phyloP scores from a whole-genome alignment of 2,797 vertebrate genomes.

The Parambassis ranga region DNA sequence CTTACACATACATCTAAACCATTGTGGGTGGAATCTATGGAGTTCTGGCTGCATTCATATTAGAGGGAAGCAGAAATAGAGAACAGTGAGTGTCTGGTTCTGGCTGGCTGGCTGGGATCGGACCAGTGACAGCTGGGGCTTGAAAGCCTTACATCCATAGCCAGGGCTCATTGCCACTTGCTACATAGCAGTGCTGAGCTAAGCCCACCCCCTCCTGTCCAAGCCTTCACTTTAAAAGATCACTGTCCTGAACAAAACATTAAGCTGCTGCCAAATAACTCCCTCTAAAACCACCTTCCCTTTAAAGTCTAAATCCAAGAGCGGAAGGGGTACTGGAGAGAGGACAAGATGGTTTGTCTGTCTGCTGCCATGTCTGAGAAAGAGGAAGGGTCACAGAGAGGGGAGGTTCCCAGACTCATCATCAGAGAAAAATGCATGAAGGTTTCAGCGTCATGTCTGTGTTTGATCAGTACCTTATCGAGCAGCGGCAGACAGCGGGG shows the following conservation, averaged over 20 bases:
- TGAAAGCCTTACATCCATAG: conserved; percentile 72
- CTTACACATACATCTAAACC: conserved; percentile 64
- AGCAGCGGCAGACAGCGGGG: conserved; percentile 90
- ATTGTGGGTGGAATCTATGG: conserved; percentile 64
- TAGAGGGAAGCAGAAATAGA: conserved; percentile 69
- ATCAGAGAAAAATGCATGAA: background rate
- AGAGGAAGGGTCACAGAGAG: conserved; percentile 40
- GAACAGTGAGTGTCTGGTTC: conserved; percentile 66
- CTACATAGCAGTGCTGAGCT: conserved; percentile 64
- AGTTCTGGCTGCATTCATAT: conserved; percentile 61
- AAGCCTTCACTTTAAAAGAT: conserved; percentile 62
- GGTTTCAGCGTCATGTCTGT: background rate
- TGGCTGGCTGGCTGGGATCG: conserved; percentile 63
- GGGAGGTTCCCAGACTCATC: conserved; percentile 38
- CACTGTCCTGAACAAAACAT: conserved; percentile 65
- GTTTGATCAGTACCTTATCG: conserved; percentile 83
- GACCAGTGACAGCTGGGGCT: conserved; percentile 76
- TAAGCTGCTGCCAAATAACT: conserved; percentile 65
- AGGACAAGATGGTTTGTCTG: conserved; percentile 37
- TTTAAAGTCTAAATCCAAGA: conserved; percentile 64
- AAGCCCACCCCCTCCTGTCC: conserved; percentile 58
- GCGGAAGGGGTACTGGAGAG: conserved; percentile 42
- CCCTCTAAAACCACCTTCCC: conserved; percentile 50
- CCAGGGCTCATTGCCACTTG: conserved; percentile 74
- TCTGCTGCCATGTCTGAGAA: conserved; percentile 35